Evolutionary conservation across 2,113 vertebrate species (phyloP).

Genomic region (Miniopterus natalensis): DNA sequence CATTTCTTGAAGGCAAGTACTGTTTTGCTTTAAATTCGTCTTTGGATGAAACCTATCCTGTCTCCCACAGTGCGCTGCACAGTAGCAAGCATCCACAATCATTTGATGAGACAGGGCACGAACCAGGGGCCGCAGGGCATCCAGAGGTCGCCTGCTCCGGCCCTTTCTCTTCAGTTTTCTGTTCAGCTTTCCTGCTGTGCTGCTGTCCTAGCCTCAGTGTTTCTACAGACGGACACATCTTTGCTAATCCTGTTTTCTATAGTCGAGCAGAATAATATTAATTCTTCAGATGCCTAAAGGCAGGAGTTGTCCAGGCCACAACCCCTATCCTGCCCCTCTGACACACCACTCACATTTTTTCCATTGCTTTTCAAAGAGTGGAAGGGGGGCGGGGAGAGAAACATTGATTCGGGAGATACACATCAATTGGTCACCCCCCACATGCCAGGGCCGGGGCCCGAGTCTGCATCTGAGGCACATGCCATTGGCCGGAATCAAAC

Average conservation of each 20-base stretch:
- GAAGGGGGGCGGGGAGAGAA: no score
- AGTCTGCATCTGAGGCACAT: no score
- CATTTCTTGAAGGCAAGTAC: neutral
- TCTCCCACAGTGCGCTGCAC: neutral
- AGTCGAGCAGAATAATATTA: neutral
- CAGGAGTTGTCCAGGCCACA: no score
- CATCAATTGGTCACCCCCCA: no score
- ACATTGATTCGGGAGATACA: no score
- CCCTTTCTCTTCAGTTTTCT: neutral
- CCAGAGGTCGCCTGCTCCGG: neutral
- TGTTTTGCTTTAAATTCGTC: neutral
- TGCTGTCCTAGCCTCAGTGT: neutral
- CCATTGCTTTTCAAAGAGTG: no score
- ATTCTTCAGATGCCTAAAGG: neutral
- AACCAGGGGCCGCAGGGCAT: rapidly evolving
- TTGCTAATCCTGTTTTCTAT: neutral
- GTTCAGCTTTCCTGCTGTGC: rapidly evolving
- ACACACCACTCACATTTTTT: neutral
- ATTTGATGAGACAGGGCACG: neutral
- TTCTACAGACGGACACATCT: neutral
- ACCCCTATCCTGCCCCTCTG: neutral
- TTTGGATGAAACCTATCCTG: neutral
- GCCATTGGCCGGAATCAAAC: no score
- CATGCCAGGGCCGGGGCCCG: no score
- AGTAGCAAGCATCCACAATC: neutral